These are phyloP conservation scores for Spodoptera littoralis DNA, from an alignment of 2,888 invertebrate genomes.

Conservation along the genomic window DNA sequence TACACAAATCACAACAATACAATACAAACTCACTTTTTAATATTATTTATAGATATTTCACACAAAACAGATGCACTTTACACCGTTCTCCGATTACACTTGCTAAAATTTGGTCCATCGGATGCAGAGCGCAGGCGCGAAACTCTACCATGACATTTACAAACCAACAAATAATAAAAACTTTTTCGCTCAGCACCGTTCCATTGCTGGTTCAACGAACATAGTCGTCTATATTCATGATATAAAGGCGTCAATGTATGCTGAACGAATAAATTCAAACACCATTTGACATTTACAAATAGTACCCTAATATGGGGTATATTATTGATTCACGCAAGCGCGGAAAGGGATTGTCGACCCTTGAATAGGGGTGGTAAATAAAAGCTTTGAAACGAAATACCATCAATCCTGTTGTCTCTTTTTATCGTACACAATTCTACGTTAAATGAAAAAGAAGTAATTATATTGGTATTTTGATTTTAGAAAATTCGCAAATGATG, in stretches of 20 bases:
- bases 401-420: slow-evolving; percentile 53
- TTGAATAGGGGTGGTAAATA: slow-evolving; percentile 64
- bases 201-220: slow-evolving; percentile 59
- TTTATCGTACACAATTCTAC: slow-evolving; percentile 35
- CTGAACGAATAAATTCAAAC: background rate
- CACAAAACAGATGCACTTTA: slow-evolving; percentile 80
- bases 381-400: slow-evolving; percentile 49
- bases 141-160: slow-evolving; percentile 58
- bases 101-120: slow-evolving; percentile 78
- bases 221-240: rapidly evolving
- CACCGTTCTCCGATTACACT: slow-evolving; percentile 78
- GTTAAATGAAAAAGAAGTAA: slow-evolving; percentile 30
- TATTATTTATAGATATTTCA: slow-evolving; percentile 65
- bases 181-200: slow-evolving; percentile 8
- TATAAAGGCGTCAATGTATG: slow-evolving; percentile 61
- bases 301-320: slow-evolving; percentile 57
- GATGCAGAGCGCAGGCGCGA: slow-evolving; percentile 84
- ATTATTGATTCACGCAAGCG: slow-evolving; percentile 87
- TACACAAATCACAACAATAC: slow-evolving; percentile 24
- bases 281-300: slow-evolving; percentile 11
- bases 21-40: slow-evolving; percentile 73
- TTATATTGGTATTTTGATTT: slow-evolving; percentile 20
- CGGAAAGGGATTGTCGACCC: slow-evolving; percentile 71
- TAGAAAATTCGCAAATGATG: slow-evolving; percentile 19
- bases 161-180: slow-evolving; percentile 57